Percentiles rank a stretch among this genome's conserved stretches.
phyloP scores from a whole-genome alignment of 2,888 invertebrate species.

The Pterobdella sp. region DNA sequence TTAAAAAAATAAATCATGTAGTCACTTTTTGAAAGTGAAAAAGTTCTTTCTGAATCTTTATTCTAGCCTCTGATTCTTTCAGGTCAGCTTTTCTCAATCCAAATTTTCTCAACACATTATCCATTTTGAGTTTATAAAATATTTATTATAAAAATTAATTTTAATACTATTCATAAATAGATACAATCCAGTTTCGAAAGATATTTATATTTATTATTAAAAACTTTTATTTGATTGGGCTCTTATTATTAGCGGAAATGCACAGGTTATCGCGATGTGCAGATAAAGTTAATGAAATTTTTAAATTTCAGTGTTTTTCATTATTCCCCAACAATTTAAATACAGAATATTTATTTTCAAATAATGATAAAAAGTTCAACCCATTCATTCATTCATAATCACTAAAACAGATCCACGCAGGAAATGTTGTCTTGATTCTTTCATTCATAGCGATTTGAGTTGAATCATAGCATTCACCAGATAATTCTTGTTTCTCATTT shows the following conservation, averaged over 20 bases:
- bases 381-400: too few species aligned
- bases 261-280: background rate
- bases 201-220: background rate
- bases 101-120: constrained; percentile 35
- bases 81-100: constrained; percentile 46
- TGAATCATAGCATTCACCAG: too few species aligned
- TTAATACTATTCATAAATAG: background rate
- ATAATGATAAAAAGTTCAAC: too few species aligned
- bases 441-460: too few species aligned
- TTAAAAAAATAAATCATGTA: constrained; percentile 8
- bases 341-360: too few species aligned
- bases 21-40: constrained; percentile 81
- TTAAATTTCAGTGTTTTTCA: too few species aligned
- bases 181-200: background rate
- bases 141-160: background rate
- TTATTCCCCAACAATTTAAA: too few species aligned
- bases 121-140: constrained; percentile 25
- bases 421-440: too few species aligned
- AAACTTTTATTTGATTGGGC: background rate
- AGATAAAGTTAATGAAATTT: too few species aligned
- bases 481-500: too few species aligned
- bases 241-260: background rate
- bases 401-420: too few species aligned
- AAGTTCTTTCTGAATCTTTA: constrained; percentile 83
- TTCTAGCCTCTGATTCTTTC: constrained; percentile 77